Evolutionary conservation across 1,140 invertebrate genomes (phyloP), one percentile per base, ranked within the genome.

Genomic region (Caenorhabditis tropicalis): DNA sequence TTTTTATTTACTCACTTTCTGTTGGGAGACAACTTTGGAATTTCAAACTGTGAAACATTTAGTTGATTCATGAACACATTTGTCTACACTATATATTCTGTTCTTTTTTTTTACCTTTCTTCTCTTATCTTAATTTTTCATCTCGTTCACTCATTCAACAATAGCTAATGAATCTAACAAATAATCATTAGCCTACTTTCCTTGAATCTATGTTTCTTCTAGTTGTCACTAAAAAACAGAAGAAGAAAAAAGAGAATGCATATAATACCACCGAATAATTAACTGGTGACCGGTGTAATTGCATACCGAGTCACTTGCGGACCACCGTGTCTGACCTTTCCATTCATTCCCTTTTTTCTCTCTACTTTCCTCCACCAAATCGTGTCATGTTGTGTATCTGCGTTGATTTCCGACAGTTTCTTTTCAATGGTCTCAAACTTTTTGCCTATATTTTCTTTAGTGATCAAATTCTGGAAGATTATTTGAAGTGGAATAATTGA

Each of bases 321-420:
- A 81, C 51, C 51, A 53, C 51, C 46, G 51, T 53, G 79, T 81
- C 36, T 81, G 79, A 81, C 79, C 51, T 81, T 80, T 80, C 48
- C 31, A 53, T 81, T 81, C 51, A 81, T 79, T 39, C 48, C n/a
- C 10, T 36, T 81, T 81, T 81, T 81, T 53, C 51, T 51, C 33
- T 58, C 3, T 21, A 24, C 15, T 19, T 80, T 24, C 70, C 7
- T 10, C 5, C 24, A 10, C 21, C 10, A 4, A 65, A 15, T n/a
- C 29, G 58, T 65, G 58, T 65, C 58, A 36, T 65, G 33, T 65
- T 46, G 65, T 74, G 36, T 46, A 43, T 21, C 24, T 46, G 53
- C 53, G 24, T 10, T 56, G 53, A 56, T 56, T 56, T 39, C 36
- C 65, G 33, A 10, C 4, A 6, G 49, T n/a, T 58, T 58, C 29